A percentile compares a stretch with the other conserved stretches of the same genome.
phyloP scores from a whole-genome alignment of 2,888 invertebrate genomes.

The Platynereis dumerilii region DNA sequence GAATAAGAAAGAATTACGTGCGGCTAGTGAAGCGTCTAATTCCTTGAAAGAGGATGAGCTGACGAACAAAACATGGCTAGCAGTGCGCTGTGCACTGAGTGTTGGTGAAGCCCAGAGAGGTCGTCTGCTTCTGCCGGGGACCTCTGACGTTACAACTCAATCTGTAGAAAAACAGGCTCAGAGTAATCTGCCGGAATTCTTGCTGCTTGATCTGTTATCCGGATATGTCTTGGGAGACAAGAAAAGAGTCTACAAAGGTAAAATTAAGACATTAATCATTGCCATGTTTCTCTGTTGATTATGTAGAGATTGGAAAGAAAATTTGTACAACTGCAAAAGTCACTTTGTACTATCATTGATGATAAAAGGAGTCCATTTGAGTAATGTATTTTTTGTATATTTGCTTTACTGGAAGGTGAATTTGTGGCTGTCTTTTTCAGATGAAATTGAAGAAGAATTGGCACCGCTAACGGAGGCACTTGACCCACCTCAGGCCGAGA shows the following conservation, averaged over 20 bases:
- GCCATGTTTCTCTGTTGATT: too few species aligned
- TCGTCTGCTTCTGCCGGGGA: conserved; percentile 49
- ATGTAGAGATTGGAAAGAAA: too few species aligned
- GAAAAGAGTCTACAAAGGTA: conserved; percentile 58
- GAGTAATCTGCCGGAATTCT: conserved; percentile 54
- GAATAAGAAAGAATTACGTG: too few species aligned
- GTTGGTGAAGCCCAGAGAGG: conserved; percentile 51
- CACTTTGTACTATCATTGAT: too few species aligned
- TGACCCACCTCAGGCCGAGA: conserved; percentile 52
- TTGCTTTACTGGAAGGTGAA: too few species aligned
- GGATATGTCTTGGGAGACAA: conserved; percentile 59
- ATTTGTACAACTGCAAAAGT: too few species aligned
- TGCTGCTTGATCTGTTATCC: conserved; percentile 55
- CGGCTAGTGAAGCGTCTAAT: too few species aligned
- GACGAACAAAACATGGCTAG: conserved; percentile 50
- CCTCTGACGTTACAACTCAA: conserved; percentile 46
- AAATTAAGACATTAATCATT: too few species aligned
- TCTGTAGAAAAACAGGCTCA: conserved; percentile 40
- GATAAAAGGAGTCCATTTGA: too few species aligned
- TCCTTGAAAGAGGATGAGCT: too few species aligned
- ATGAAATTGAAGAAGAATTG: conserved; percentile 61
- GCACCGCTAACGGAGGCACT: conserved; percentile 57
- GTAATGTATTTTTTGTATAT: too few species aligned
- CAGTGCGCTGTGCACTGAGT: conserved; percentile 56
- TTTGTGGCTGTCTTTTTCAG: too few species aligned